Conservation (phyloP, 2,113 vertebrate species). For the Electrona antarctica region DNA sequence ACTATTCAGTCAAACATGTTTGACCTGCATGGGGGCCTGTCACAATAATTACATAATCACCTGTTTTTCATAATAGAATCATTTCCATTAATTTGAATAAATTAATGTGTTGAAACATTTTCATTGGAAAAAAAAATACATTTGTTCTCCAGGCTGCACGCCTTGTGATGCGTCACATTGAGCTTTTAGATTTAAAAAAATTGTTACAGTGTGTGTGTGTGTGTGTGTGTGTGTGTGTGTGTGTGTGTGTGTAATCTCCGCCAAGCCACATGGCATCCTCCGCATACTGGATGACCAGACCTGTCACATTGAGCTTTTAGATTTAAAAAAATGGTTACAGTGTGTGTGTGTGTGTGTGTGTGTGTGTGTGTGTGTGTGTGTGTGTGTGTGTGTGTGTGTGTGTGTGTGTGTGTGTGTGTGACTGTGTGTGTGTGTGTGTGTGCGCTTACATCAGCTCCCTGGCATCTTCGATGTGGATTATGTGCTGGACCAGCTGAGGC, state of each 20-base stretch:
- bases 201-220: too few species aligned
- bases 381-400: too few species aligned
- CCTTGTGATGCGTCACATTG: background rate
- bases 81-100: too few species aligned
- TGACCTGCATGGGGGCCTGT: too few species aligned
- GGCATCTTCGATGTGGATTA: slow-evolving; percentile 88
- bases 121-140: too few species aligned
- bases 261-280: slow-evolving; percentile 86
- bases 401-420: background rate
- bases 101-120: too few species aligned
- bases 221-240: background rate
- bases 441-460: slow-evolving; percentile 74
- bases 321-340: too few species aligned
- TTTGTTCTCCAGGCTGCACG: too few species aligned
- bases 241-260: slow-evolving; percentile 74
- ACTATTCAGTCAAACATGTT: too few species aligned
- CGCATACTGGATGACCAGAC: slow-evolving; percentile 90
- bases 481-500: slow-evolving; percentile 83
- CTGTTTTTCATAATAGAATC: too few species aligned
- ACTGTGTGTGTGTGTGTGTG: background rate
- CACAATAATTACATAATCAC: too few species aligned
- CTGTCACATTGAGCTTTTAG: slow-evolving; percentile 45
- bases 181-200: background rate
- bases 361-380: background rate
- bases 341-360: too few species aligned